Conservation (phyloP, 92 coral and sea anemone species). For the Siderastrea siderea region DNA sequence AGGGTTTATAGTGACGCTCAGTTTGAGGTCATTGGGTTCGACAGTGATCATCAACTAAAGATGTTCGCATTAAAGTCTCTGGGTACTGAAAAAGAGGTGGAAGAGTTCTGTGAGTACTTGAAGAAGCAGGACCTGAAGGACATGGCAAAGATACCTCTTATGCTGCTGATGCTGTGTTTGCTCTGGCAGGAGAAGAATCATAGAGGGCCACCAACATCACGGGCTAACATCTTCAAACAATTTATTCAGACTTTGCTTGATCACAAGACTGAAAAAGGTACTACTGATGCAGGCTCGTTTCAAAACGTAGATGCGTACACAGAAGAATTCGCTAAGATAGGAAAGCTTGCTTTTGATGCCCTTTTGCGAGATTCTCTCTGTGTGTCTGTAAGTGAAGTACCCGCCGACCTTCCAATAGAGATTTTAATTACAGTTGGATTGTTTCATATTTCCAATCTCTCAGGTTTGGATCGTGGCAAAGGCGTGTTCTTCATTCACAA, state of each 20-base stretch:
- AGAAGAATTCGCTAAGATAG: background rate
- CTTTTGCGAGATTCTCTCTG: background rate
- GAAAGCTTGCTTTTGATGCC: constrained; percentile 5
- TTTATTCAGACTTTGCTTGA: background rate
- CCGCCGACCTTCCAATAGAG: background rate
- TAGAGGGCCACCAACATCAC: background rate
- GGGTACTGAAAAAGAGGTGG: background rate
- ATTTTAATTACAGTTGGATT: background rate
- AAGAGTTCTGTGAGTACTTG: background rate
- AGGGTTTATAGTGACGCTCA: background rate
- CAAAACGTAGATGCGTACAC: background rate
- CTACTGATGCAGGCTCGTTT: background rate
- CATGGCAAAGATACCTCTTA: constrained; percentile 16
- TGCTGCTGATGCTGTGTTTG: background rate
- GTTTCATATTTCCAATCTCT: background rate
- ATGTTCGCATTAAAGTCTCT: background rate
- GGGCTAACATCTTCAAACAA: background rate
- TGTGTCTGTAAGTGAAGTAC: background rate
- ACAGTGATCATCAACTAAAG: background rate
- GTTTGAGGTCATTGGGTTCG: background rate
- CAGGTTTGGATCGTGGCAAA: background rate
- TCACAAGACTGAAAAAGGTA: background rate
- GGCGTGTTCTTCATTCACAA: background rate
- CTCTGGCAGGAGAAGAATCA: background rate
- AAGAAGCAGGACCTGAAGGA: background rate